Base-by-base conservation (phyloP, 2,888 invertebrate genomes). In the Pemphredon lugubris region DNA sequence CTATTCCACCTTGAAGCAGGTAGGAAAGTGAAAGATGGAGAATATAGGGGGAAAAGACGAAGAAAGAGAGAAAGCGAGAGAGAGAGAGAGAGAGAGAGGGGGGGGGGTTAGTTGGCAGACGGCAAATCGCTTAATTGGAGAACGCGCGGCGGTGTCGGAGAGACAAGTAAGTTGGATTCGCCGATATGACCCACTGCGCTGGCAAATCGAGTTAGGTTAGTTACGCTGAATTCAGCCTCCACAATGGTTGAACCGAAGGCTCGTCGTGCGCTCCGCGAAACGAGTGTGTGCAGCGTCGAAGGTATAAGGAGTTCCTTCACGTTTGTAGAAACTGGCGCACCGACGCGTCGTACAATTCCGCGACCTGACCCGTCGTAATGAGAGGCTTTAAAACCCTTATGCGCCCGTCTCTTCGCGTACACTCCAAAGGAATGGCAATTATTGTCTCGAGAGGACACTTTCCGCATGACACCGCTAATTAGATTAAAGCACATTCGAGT, bases 131-230 rank as follows among this genome's bases (percentile, higher is more conserved):
- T 76, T 81, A 81, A 81, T 81, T 81, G 82, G 69, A 65, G 75
- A 66, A 67, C 58, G 65, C 70, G 64, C 40, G 51, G 48, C 50
- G 61, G 37, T 39, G 51, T 45, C 48, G 63, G 80, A 81, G 82
- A 81, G 82, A 83, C 85, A 75, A 83, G 82, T 81, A 79, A 83
- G 79, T 84, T 75, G 79, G 82, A 85, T 84, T 86, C 81, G 76
- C 79, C 83, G 83, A 87, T 86, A 86, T 85, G 83, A 83, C 81
- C 83, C 70, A 77, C 79, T 84, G 69, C 71, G 44, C 57, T 64
- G 64, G 79, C 77, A 79, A 87, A 87, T 86, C 79, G 79, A 87
- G 81, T 88, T 87, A 81, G 71, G 81, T 83, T 85, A 86, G 85
- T 87, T 86, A 84, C 78, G 61, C 61, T 70, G 77, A 81, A 86